Evolutionary conservation across 2,797 vertebrate genomes (phyloP), one percentile per base, ranked within the genome.

Genomic region (Psittacula derbiana): DNA sequence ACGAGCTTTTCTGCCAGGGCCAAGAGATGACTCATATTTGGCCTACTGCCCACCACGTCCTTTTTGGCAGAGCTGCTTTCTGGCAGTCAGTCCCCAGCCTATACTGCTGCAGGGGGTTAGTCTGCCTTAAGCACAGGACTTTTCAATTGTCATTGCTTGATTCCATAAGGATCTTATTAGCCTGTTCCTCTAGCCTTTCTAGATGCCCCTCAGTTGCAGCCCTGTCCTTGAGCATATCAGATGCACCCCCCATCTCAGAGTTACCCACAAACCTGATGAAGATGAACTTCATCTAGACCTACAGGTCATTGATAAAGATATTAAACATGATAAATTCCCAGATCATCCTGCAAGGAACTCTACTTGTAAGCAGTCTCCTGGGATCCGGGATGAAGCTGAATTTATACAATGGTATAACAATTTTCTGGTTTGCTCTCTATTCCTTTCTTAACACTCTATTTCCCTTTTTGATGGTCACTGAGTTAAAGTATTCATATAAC

Each of bases 171-270:
- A 76, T 41, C 19, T 87, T 69, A 12, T 80, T 67, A 87, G 50
- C 4, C 33, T 24, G 28, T 18, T 75, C 25, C 36, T 61, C 18
- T 14, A 40, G 30, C 10, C 12, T 74, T 76, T 75, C 53, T 58
- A 55, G 16, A 31, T 28, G 44, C 3, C 6, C 69, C 43, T 73
- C 4, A 38, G 4, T 10, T 44, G 23, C 38, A 91, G 19, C 9
- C 19, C 6, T 74, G 9, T 14, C 33, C 36, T 74, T 0, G 0
- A 67, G 41, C 4, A 17, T 21, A 41, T 18, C 30, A 55, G 3
- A 21, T 41, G 7, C 17, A 53, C 0, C 0, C 2, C 10, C 7
- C 0, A 0, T 31, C 28, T 57, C 57, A 80, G 55, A 40, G 6
- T 62, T 69, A 62, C 5, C 23, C 18, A 62, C 16, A 44, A 73